Evolutionary conservation across 2,113 vertebrate genomes (phyloP).

Genomic region (Elgaria multicarinata): DNA sequence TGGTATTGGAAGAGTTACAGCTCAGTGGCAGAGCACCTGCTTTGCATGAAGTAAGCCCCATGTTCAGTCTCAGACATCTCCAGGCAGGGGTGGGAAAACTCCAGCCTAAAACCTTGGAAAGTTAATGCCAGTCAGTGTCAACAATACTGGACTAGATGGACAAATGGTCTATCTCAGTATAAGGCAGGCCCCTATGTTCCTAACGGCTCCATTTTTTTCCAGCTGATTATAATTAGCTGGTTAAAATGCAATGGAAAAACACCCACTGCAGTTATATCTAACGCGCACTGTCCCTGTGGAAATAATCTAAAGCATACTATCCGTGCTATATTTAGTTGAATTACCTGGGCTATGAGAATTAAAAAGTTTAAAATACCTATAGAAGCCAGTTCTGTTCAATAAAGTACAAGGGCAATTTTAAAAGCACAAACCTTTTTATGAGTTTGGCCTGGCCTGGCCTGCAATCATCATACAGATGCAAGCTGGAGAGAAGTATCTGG

Average conservation of each 20-base stretch:
- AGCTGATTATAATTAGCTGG: not conserved
- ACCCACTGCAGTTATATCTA: too few species aligned
- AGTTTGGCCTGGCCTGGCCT: not conserved
- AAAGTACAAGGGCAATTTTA: not conserved
- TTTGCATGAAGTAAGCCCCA: too few species aligned
- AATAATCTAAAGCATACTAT: not conserved
- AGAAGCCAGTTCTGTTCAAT: not conserved
- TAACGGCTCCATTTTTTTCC: not conserved
- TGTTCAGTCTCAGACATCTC: too few species aligned
- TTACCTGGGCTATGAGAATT: not conserved
- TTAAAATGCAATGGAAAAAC: not conserved
- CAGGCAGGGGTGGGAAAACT: too few species aligned
- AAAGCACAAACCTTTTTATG: not conserved
- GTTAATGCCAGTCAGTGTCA: too few species aligned
- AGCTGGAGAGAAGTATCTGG: not conserved
- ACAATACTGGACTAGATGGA: too few species aligned
- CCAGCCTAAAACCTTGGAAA: too few species aligned
- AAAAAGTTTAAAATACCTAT: not conserved
- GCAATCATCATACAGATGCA: not conserved
- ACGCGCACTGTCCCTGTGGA: not conserved
- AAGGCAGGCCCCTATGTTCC: too few species aligned
- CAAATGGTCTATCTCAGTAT: too few species aligned
- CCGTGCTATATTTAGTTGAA: not conserved
- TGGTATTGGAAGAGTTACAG: too few species aligned
- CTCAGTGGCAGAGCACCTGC: too few species aligned